Base-by-base conservation (phyloP, 2,113 vertebrate species). In the Pseudorasbora parva region DNA sequence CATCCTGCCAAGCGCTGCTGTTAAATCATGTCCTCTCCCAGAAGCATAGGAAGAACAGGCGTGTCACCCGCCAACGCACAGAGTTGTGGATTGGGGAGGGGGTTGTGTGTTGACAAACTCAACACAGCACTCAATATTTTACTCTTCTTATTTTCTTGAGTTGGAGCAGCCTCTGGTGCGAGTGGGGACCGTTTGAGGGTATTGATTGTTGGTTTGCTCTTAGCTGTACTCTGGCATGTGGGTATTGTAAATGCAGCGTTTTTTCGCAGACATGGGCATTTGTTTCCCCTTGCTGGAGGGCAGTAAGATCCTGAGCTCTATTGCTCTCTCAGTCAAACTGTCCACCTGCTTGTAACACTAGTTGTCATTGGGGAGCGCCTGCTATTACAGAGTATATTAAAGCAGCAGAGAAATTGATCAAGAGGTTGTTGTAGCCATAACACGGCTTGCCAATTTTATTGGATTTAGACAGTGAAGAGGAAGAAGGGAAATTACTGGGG, bases 301-400 rank as follows among this genome's bases (percentile, higher is more conserved):
- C 27, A 57, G 54, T 11, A 41, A 49, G 83, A 79, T 78, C 25
- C 43, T 37, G 15, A 66, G 30, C 59, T 76, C 27, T 41, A 83
- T 83, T 83, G 60, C 62, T 78, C 54, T 72, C 75, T 72, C 51
- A 60, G 75, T 84, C 75, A 71, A 81, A 81, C 41, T 49, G 77
- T 64, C 59, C 23, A 78, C 78, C 43, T 54, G 41, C 27, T 81
- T 79, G 33, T 45, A 41, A 56, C 54, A 78, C 41, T 51, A 37
- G 33, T 57, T 57, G 64, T 72, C 83, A 71, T 79, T 47, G 66
- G 66, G 83, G 66, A 72, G 37, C 7, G 4, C 10, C 75, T 45
- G 62, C 82, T 64, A 47, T 77, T 77, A 41, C 60, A 30, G 57
- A 66, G 45, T 79, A 64, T 74, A 83, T 83, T 47, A 83, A 54